These are phyloP conservation scores for Ellobium chinense DNA, from an alignment of 2,888 invertebrate genomes.

Conservation along the genomic window DNA sequence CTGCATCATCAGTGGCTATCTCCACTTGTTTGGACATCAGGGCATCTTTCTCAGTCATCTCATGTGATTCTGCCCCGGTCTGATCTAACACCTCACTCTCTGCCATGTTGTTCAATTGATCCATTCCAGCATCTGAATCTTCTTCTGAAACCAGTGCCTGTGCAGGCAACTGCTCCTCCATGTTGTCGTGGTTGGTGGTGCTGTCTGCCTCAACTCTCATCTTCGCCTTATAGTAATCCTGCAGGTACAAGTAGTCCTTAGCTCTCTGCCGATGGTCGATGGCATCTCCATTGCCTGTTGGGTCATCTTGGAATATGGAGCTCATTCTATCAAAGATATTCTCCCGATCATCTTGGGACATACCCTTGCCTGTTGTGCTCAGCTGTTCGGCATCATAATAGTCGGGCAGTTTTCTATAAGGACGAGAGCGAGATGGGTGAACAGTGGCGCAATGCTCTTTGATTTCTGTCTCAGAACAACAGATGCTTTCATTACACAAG, in stretches of 20 bases:
- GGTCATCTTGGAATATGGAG: slow-evolving; percentile 32
- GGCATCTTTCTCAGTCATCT: too few relatives aligned
- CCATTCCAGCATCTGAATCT: not conserved
- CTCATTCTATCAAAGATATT: slow-evolving; percentile 60
- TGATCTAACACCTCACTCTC: slow-evolving; percentile 22
- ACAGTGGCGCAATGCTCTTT: slow-evolving; percentile 57
- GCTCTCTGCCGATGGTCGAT: slow-evolving; percentile 49
- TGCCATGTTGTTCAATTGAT: not conserved
- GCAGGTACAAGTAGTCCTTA: slow-evolving; percentile 51
- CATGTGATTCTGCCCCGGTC: not conserved
- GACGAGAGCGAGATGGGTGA: slow-evolving; percentile 60
- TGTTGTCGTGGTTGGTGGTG: slow-evolving; percentile 52
- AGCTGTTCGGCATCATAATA: slow-evolving; percentile 58
- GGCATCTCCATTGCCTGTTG: slow-evolving; percentile 20
- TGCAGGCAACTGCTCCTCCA: slow-evolving; percentile 4
- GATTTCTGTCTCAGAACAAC: slow-evolving; percentile 55
- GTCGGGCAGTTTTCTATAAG: slow-evolving; percentile 60
- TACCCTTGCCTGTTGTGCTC: slow-evolving; percentile 14
- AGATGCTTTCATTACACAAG: slow-evolving; percentile 59
- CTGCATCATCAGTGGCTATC: not conserved
- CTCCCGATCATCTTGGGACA: slow-evolving; percentile 32
- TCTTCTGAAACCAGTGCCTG: not conserved
- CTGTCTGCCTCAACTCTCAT: slow-evolving; percentile 66
- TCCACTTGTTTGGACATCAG: not conserved
- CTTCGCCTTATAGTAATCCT: slow-evolving; percentile 53